Conservation (phyloP, 2,888 invertebrate genomes). For the Mimachlamys varia region DNA sequence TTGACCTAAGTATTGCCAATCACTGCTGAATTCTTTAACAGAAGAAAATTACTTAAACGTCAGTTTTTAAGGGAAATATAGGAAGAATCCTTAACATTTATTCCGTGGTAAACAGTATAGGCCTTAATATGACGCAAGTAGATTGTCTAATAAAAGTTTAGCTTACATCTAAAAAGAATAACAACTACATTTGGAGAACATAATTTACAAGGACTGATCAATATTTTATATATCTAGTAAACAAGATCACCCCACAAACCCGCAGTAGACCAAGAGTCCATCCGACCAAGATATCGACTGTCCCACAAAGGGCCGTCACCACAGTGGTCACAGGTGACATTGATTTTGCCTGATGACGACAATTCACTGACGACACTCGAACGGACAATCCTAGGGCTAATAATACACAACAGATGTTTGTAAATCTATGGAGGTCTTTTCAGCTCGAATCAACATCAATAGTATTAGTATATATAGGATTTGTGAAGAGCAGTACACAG, state of each 20-base stretch:
- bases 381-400: not conserved
- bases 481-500: not conserved
- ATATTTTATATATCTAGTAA: not conserved
- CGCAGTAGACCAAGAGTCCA: not conserved
- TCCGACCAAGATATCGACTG: not conserved
- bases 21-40: too few species aligned
- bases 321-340: conserved; percentile 18
- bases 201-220: too few species aligned
- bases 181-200: too few species aligned
- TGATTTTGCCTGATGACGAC: conserved; percentile 2
- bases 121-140: too few species aligned
- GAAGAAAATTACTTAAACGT: too few species aligned
- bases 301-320: not conserved
- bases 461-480: not conserved
- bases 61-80: too few species aligned
- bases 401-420: conserved; percentile 19
- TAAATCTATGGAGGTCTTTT: not conserved
- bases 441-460: not conserved
- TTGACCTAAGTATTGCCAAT: too few species aligned
- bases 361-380: not conserved
- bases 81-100: too few species aligned
- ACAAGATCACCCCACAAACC: not conserved
- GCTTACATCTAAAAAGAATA: too few species aligned
- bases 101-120: too few species aligned
- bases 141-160: too few species aligned